Evolutionary conservation across 2,888 invertebrate species (phyloP), one percentile per base, ranked within the genome.

Genomic region (Pandemis corylana): DNA sequence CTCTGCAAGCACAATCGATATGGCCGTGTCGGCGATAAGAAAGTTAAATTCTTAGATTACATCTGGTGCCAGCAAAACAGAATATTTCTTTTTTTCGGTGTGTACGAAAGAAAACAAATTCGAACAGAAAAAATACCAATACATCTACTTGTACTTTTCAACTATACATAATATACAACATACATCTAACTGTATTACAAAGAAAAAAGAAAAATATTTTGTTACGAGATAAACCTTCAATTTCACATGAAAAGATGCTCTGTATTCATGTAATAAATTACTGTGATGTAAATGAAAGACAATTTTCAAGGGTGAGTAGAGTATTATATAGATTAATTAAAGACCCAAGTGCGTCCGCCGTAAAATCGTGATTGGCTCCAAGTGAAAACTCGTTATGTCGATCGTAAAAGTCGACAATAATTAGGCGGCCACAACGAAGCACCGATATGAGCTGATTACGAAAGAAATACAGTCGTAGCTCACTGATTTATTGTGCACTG

Each of bases 371-470:
- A 94, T 93, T 93, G 93, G 92, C 89, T 93, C 89, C 91, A 91
- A 92, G 92, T 93, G 92, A 90, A 92, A 91, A 91, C 92, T 92
- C 93, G 93, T 93, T 93, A 93, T 89, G 88, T 86, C 84, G 90
- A 90, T 93, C 93, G 93, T 94, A 92, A 93, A 93, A 90, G 93
- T 94, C 93, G 90, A 92, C 92, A 93, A 93, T 94, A 93, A 94
- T 94, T 94, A 93, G 93, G 91, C 91, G 89, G 90, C 86, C 89
- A 89, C 90, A 90, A 90, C 92, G 89, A 86, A 89, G 89, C 89
- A 83, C 86, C 91, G 92, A 93, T 93, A 94, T 92, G 91, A 93
- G 93, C 92, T 92, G 93, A 94, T 94, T 93, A 93, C 91, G 91
- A 91, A 93, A 94, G 92, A 93, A 93, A 92, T 93, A 93, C 92